A percentile compares a stretch with the other conserved stretches of the same genome.
Evolutionary conservation across 2,797 vertebrate species (phyloP).

Genomic region (Falco naumanni): DNA sequence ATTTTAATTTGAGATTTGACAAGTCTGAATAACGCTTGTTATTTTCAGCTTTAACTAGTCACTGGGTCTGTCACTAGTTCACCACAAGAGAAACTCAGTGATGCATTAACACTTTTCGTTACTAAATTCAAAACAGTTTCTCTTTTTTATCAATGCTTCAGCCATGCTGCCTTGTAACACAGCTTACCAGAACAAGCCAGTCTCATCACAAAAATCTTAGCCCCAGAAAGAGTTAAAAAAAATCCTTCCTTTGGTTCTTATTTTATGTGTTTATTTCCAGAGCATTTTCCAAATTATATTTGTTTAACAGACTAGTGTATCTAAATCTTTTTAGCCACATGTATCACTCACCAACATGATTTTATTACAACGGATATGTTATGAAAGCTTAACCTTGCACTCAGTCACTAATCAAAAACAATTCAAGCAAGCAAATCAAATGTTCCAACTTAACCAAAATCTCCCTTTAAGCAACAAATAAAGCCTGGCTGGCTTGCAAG

Average conservation of each 20-base stretch:
- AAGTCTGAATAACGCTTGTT: neutral
- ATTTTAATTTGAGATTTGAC: neutral
- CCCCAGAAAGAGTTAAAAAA: neutral
- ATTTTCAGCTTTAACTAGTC: neutral
- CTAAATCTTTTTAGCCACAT: slow-evolving; percentile 23
- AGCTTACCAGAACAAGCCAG: neutral
- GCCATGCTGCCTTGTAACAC: neutral
- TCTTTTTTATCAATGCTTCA: neutral
- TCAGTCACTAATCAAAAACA: slow-evolving; percentile 51
- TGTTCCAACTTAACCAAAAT: slow-evolving; percentile 32
- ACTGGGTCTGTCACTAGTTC: neutral
- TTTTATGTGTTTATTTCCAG: slow-evolving; percentile 14
- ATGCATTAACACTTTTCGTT: neutral
- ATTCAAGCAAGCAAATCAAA: slow-evolving; percentile 27
- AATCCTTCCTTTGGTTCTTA: neutral
- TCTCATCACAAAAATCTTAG: neutral
- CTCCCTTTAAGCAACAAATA: slow-evolving; percentile 32
- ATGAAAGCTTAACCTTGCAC: slow-evolving; percentile 58
- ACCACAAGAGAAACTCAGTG: neutral
- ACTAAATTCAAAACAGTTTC: slow-evolving; percentile 38
- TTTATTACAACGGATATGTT: slow-evolving; percentile 29
- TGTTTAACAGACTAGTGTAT: slow-evolving; percentile 12
- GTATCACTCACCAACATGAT: slow-evolving; percentile 39
- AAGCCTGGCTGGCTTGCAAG: neutral
- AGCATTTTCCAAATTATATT: slow-evolving; percentile 25